phyloP scores from a whole-genome alignment of 2,888 invertebrate species.

The Cephus spinipes region DNA sequence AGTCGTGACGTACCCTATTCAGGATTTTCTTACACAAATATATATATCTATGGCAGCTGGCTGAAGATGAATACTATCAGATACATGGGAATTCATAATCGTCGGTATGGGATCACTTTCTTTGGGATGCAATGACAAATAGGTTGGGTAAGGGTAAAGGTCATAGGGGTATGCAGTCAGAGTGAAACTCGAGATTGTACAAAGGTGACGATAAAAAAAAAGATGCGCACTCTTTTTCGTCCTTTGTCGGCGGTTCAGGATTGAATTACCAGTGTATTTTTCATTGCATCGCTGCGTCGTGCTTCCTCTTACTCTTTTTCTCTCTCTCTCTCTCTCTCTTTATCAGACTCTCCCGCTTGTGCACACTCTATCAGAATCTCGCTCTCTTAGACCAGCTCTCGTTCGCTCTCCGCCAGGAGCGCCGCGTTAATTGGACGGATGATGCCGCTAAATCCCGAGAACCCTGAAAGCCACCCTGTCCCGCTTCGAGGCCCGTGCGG shows the following conservation, averaged over 20 bases:
- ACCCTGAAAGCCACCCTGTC: conserved; percentile 33
- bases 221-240: conserved; percentile 7
- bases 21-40: too few species aligned
- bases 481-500: conserved; percentile 10
- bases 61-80: too few species aligned
- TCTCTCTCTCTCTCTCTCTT: conserved; percentile 1
- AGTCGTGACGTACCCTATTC: too few species aligned
- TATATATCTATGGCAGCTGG: too few species aligned
- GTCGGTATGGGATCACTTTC: too few species aligned
- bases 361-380: too few species aligned
- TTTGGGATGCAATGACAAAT: too few species aligned
- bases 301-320: too few species aligned
- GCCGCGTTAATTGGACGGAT: conserved; percentile 54
- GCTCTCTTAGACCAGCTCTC: too few species aligned
- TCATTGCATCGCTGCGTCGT: conserved; percentile 2
- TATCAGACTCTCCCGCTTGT: background rate
- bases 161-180: too few species aligned
- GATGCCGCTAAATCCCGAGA: conserved; percentile 51
- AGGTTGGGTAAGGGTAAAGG: too few species aligned
- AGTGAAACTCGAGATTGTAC: background rate
- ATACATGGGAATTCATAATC: too few species aligned
- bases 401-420: background rate
- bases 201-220: conserved; percentile 5
- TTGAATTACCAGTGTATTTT: conserved; percentile 35
- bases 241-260: conserved; percentile 14